Conservation (phyloP, 2,888 invertebrate genomes). For the Drosophila helvetica region DNA sequence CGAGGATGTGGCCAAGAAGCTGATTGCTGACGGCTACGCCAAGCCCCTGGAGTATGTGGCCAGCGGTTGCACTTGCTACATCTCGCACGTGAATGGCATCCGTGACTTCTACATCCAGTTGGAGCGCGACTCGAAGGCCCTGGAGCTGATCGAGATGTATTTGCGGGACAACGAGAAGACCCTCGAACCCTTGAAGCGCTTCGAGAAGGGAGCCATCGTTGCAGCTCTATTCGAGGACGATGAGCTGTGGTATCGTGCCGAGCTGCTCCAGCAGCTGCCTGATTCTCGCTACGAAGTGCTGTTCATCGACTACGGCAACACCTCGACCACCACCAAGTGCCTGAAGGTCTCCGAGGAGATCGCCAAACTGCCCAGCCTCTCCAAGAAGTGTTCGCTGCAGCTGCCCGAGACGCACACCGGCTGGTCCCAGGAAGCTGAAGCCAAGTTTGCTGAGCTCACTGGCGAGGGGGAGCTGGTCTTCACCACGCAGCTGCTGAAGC, state of each 20-base stretch:
- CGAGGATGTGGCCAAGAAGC: conserved; percentile 86
- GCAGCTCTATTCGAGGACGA: conserved; percentile 88
- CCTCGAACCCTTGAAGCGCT: conserved; percentile 84
- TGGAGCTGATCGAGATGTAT: conserved; percentile 86
- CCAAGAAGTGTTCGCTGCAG: conserved; percentile 87
- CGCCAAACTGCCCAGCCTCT: conserved; percentile 86
- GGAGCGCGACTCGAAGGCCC: conserved; percentile 86
- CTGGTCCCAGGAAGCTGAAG: conserved; percentile 88
- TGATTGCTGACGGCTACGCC: conserved; percentile 87
- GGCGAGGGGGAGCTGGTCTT: conserved; percentile 89
- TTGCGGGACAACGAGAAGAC: conserved; percentile 85
- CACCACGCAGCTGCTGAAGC: conserved; percentile 87
- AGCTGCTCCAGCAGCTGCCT: conserved; percentile 85
- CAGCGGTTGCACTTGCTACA: conserved; percentile 87
- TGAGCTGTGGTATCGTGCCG: conserved; percentile 88
- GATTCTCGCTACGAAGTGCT: conserved; percentile 86
- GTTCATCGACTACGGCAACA: conserved; percentile 89
- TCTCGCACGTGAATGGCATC: conserved; percentile 90
- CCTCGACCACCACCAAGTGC: conserved; percentile 86
- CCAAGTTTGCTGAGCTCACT: conserved; percentile 88
- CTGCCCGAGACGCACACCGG: conserved; percentile 85
- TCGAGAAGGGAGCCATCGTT: conserved; percentile 85
- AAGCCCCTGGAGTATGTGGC: conserved; percentile 85
- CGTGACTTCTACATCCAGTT: conserved; percentile 92
- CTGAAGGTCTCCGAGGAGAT: conserved; percentile 87